Evolutionary conservation across 2,797 vertebrate species (phyloP).

Genomic region (Ambastaia sidthimunki): DNA sequence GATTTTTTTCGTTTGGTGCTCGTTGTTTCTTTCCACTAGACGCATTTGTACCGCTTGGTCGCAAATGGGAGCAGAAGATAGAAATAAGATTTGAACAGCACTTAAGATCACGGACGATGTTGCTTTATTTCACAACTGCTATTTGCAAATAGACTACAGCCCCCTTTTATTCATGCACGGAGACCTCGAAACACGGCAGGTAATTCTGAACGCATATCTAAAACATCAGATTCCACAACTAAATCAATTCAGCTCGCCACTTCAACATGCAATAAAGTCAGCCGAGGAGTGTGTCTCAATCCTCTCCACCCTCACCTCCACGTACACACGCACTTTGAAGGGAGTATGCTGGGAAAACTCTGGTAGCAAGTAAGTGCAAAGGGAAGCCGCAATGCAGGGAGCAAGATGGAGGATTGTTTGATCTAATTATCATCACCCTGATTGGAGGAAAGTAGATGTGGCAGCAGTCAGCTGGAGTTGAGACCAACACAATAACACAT

Average conservation of each 20-base stretch:
- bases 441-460: constrained; percentile 62
- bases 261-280: constrained; percentile 55
- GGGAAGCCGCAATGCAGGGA: constrained; percentile 45
- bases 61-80: constrained; percentile 61
- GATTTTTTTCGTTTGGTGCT: constrained; percentile 60
- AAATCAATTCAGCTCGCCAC: constrained; percentile 70
- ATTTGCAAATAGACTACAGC: constrained; percentile 64
- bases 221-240: constrained; percentile 66
- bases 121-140: constrained; percentile 56
- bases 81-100: constrained; percentile 63
- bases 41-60: constrained; percentile 42
- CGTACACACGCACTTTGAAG: background rate
- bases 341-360: background rate
- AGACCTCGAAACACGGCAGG: constrained; percentile 59
- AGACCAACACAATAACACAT: constrained; percentile 53
- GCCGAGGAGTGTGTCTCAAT: constrained; percentile 58
- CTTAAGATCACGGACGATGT: constrained; percentile 47
- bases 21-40: constrained; percentile 44
- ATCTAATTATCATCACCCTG: constrained; percentile 63
- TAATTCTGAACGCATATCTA: constrained; percentile 56
- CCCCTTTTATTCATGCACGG: constrained; percentile 54
- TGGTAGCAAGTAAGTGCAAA: constrained; percentile 20
- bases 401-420: constrained; percentile 52
- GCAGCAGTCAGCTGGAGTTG: constrained; percentile 63
- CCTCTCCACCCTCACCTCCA: background rate